Percentiles rank a stretch among this genome's conserved stretches.
Conservation (phyloP, 2,888 invertebrate genomes). For the Pediacus dermestoides region DNA sequence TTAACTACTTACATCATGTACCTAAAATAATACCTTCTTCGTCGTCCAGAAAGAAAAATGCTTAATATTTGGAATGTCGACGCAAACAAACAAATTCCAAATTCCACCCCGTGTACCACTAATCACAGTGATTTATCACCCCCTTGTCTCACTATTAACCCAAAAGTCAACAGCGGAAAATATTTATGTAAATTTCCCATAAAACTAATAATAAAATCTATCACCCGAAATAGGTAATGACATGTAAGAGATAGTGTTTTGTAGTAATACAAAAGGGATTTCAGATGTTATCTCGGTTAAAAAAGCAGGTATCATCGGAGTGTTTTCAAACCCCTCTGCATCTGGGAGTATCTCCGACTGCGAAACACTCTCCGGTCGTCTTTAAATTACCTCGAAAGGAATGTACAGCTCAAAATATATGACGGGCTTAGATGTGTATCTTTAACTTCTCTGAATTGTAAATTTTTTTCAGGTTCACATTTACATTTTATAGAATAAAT, state of each 20-base stretch:
- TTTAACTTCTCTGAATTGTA: slow-evolving; percentile 46
- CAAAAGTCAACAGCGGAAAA: too few relatives aligned
- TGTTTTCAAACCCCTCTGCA: slow-evolving; percentile 17
- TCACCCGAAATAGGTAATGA: slow-evolving; percentile 29
- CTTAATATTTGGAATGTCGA: too few relatives aligned
- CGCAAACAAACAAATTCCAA: too few relatives aligned
- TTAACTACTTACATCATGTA: slow-evolving; percentile 1
- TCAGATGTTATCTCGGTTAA: slow-evolving; percentile 29
- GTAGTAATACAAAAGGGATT: slow-evolving; percentile 28
- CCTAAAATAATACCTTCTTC: too few relatives aligned
- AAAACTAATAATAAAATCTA: slow-evolving; percentile 15
- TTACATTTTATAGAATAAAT: slow-evolving; percentile 42
- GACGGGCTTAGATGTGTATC: slow-evolving; percentile 45
- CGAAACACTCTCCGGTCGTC: slow-evolving; percentile 32
- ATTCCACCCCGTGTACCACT: too few relatives aligned
- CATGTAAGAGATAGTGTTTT: slow-evolving; percentile 28
- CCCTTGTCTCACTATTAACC: too few relatives aligned
- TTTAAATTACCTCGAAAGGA: slow-evolving; percentile 42
- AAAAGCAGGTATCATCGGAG: slow-evolving; percentile 25
- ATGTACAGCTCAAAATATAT: slow-evolving; percentile 44
- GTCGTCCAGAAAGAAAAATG: too few relatives aligned
- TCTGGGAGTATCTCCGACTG: slow-evolving; percentile 33
- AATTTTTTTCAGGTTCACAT: slow-evolving; percentile 40
- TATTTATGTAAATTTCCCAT: too few relatives aligned
- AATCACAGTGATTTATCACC: too few relatives aligned